Evolutionary conservation across 2,888 invertebrate genomes (phyloP), one percentile per base, ranked within the genome.

Genomic region (Endotricha flammealis): DNA sequence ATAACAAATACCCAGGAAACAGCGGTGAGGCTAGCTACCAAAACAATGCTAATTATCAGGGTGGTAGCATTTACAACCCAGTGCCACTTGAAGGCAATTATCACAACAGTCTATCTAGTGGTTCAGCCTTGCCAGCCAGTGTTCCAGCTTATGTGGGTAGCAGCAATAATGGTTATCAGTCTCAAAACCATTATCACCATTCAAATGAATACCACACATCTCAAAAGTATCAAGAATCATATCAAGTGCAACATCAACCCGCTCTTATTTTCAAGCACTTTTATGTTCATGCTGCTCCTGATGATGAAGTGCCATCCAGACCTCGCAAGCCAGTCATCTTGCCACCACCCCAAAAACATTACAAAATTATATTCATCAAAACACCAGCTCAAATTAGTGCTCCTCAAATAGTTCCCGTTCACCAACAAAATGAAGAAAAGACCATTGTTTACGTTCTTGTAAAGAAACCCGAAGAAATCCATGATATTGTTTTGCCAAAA

Each of bases 351-450:
- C 92, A 93, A 64, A 93, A 93, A 56, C 92, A 93, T 67, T 92
- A 93, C 87, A 93, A 93, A 66, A 92, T 93, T 53, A 92, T 93
- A 68, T 93, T 93, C 85, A 93, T 93, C 64, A 93, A 93, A 71
- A 91, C 93, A 6, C 93, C 93, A 31, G 87, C 90, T 20, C 87
- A 90, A 45, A 89, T 89, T 22, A 89, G 90, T 29, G 88, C 90
- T 20, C 91, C 90, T 2, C 92, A 92, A 43, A 75, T 90, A 7
- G 89, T 93, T 41, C 91, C 92, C 33, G 83, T 90, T 5, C 89
- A 90, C 50, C 89, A 89, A 42, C 92, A 91, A 58, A 90, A 90
- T 59, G 91, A 92, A 66, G 91, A 92, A 60, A 93, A 93, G 74
- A 93, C 93, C 8, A 88, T 93, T 46, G 92, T 93, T 49, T 93